These are phyloP conservation scores for Phylloscopus trochilus DNA, from an alignment of 2,113 vertebrate species.

Conservation along the genomic window DNA sequence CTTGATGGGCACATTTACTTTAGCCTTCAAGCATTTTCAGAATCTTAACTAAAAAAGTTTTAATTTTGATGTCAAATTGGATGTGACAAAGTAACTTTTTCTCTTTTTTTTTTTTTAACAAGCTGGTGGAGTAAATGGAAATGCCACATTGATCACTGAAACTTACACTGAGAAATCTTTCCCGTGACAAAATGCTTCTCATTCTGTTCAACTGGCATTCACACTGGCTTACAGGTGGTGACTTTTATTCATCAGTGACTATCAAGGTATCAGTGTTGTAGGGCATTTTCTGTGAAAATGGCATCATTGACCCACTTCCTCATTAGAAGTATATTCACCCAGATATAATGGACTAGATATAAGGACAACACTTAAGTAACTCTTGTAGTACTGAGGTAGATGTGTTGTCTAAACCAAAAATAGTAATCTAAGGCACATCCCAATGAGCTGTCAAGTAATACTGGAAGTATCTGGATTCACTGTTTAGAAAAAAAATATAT, in stretches of 20 bases:
- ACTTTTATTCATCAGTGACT: background rate
- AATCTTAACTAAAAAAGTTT: background rate
- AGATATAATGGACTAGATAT: background rate
- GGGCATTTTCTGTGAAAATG: background rate
- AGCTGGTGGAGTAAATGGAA: background rate
- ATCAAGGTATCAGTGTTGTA: background rate
- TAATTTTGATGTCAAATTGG: background rate
- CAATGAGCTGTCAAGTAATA: background rate
- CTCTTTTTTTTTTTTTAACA: background rate
- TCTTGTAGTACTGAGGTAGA: background rate
- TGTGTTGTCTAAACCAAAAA: background rate
- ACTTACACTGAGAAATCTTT: background rate
- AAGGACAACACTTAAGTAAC: background rate
- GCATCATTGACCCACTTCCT: background rate
- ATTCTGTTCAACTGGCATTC: background rate
- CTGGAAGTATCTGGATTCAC: background rate
- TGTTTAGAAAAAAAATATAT: background rate
- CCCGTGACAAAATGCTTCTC: background rate
- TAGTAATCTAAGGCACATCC: background rate
- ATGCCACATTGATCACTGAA: background rate
- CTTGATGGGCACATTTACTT: background rate
- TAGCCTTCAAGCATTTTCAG: background rate
- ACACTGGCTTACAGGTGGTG: background rate
- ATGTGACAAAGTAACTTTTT: background rate
- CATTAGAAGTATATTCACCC: background rate